Evolutionary conservation across 2,797 vertebrate species (phyloP).

Genomic region (Syngnathus rostellatus): DNA sequence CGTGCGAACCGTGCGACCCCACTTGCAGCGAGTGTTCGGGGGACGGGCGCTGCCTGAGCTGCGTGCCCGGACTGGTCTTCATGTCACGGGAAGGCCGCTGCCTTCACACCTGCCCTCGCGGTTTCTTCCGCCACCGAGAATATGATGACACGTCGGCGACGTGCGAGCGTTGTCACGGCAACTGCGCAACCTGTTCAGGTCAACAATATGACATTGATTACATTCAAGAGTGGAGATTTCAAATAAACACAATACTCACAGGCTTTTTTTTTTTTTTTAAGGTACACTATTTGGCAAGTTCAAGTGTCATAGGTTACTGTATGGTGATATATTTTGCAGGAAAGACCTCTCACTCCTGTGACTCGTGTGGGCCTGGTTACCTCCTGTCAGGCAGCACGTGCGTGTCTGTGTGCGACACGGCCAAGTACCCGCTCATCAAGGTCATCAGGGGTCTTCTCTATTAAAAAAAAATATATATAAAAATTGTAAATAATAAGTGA

Average conservation of each 20-base stretch:
- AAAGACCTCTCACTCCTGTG: constrained; percentile 65
- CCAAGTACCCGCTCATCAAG: constrained; percentile 72
- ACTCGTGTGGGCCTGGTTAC: constrained; percentile 77
- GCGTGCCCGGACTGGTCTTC: constrained; percentile 69
- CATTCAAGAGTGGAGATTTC: neutral
- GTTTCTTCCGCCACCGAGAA: constrained; percentile 48
- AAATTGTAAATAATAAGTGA: neutral
- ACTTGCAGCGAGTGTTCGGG: constrained; percentile 76
- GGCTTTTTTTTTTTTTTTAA: neutral
- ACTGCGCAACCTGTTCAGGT: constrained; percentile 82
- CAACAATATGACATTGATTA: constrained; percentile 11
- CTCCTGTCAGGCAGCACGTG: constrained; percentile 69
- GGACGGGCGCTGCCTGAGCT: constrained; percentile 73
- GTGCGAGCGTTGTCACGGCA: constrained; percentile 82
- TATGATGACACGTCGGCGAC: constrained; percentile 50
- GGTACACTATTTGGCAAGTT: neutral
- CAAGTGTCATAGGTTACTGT: neutral
- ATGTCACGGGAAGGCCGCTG: constrained; percentile 72
- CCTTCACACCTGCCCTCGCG: constrained; percentile 70
- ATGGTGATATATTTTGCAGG: constrained; percentile 48
- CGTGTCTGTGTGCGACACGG: constrained; percentile 67
- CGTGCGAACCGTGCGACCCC: constrained; percentile 77
- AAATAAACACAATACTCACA: neutral
- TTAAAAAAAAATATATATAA: too few relatives aligned
- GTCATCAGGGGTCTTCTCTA: constrained; percentile 36